Evolutionary conservation across 2,888 invertebrate species (phyloP), one percentile per base, ranked within the genome.

Genomic region (Diadromus collaris): DNA sequence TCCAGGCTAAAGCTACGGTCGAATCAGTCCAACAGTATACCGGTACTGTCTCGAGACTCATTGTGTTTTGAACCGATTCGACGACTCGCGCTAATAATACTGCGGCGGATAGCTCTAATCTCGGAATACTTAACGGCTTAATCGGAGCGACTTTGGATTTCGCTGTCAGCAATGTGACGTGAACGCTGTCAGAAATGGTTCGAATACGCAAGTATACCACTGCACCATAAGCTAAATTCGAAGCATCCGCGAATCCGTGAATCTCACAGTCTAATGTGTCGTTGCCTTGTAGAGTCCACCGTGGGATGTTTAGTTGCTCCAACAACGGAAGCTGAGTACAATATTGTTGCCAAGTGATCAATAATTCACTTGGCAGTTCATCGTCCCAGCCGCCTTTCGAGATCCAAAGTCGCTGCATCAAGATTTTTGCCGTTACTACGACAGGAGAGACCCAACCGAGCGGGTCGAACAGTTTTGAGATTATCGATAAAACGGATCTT

Each of bases 101-200:
- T 2, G 82, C 79, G 0, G 76, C 82, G n/a, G 60, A 76, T 6
- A 83, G 32, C 58, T 83, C 82, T 21, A 82, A 51, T 34, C 81
- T 29, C 7, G 83, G 79, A 46, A 46, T 46, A 6, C 46, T 46
- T 19, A 46, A 19, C 6, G n/a, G 46, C 46, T 46, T 46, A 46
- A 46, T 19, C 19, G 46, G 46, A 46, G 46, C 46, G n/a, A 46
- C 46, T 6, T 46, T 46, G 46, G 46, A 46, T 46, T 46, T 46
- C 19, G 46, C 46, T 6, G 46, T 46, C 1, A 46, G 19, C 6
- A 46, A 46, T 46, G 46, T 46, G 46, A 46, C 46, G n/a, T 46
- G 46, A 46, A 46, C 6, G 46, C 19, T 46, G 19, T n/a, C 46
- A 19, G 46, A 46, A 16, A 46, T 19, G 6, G 46, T 46, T 46